These are phyloP conservation scores for Brenthis daphne DNA, from an alignment of 2,888 invertebrate species.

Conservation along the genomic window DNA sequence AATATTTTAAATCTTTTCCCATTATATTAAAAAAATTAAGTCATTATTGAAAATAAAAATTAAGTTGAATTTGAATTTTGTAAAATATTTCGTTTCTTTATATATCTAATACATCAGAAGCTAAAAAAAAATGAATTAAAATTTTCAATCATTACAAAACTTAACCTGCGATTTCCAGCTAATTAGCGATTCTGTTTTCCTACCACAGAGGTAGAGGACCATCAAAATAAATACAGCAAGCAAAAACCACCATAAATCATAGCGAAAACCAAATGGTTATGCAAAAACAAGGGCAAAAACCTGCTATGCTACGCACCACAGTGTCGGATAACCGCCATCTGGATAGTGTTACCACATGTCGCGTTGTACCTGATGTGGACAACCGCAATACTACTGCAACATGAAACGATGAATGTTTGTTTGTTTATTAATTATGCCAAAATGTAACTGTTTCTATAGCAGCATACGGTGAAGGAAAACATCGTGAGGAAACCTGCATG, in stretches of 20 bases:
- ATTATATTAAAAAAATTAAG: too few species aligned
- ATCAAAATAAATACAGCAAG: neutral
- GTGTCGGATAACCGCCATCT: constrained; percentile 60
- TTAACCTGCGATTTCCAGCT: too few species aligned
- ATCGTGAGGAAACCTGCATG: too few species aligned
- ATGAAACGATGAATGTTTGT: constrained; percentile 6
- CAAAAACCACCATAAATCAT: constrained; percentile 50
- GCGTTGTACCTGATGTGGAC: neutral
- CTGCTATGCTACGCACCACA: constrained; percentile 57
- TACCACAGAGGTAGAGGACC: neutral
- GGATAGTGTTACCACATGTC: constrained; percentile 44
- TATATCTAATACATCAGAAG: too few species aligned
- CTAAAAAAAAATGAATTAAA: too few species aligned
- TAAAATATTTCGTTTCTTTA: too few species aligned
- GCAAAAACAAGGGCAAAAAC: constrained; percentile 48
- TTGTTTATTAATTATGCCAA: neutral
- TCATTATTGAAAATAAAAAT: too few species aligned
- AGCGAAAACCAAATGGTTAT: constrained; percentile 45
- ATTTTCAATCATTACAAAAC: too few species aligned
- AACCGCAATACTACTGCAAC: constrained; percentile 17
- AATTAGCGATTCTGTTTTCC: too few species aligned
- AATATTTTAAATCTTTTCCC: too few species aligned
- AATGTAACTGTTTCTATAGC: neutral
- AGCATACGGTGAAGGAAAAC: neutral
- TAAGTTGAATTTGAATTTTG: too few species aligned